Percentiles rank a stretch among this genome's conserved stretches.
These are phyloP conservation scores for Strongylocentrotus purpuratus DNA, from an alignment of 35 echinoderm and acorn worm species.

Conservation along the genomic window DNA sequence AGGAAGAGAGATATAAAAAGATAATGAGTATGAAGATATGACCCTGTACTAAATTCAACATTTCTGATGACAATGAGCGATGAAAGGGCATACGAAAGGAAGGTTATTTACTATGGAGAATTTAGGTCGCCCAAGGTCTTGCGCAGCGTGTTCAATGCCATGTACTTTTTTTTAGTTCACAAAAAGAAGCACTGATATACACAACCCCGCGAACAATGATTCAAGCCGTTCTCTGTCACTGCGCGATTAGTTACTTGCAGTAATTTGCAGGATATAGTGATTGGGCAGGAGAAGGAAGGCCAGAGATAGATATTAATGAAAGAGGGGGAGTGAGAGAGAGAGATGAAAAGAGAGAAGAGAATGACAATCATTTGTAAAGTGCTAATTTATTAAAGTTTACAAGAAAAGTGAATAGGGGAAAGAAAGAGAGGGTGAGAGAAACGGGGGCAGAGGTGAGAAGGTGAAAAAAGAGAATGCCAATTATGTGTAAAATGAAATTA, in stretches of 20 bases:
- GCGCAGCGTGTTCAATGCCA: neutral
- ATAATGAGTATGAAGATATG: neutral
- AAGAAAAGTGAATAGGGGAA: no score
- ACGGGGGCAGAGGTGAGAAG: no score
- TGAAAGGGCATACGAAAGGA: neutral
- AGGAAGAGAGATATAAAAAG: neutral
- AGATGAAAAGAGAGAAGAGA: no score
- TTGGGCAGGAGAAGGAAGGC: neutral
- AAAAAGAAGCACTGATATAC: neutral
- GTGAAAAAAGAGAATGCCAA: no score
- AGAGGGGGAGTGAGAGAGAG: neutral
- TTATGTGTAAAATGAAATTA: no score
- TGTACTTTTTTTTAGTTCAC: constrained; percentile 4
- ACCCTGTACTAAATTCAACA: neutral
- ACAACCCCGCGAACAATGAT: neutral
- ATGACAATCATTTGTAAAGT: no score
- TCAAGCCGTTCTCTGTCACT: neutral
- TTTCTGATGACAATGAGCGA: constrained; percentile 2
- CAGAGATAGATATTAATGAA: neutral
- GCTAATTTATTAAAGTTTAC: no score
- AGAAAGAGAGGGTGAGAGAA: no score
- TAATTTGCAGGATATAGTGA: neutral
- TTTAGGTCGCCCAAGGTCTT: neutral
- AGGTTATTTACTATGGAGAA: constrained; percentile 4
- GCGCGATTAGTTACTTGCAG: neutral